phyloP scores from a whole-genome alignment of 2,888 invertebrate species.

The Lepetodrilus schrolli region DNA sequence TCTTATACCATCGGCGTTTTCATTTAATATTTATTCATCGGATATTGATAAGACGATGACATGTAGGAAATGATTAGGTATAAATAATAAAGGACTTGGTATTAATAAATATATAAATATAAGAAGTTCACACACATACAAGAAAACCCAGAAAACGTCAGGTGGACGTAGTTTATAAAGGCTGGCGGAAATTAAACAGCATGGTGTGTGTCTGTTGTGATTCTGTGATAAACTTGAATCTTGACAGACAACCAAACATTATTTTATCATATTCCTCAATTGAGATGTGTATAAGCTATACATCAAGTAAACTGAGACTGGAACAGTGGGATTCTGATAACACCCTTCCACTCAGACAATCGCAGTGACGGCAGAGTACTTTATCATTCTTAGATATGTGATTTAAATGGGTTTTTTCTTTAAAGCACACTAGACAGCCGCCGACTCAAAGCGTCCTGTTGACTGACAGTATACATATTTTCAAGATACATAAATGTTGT shows the following conservation, averaged over 20 bases:
- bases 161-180: too few relatives aligned
- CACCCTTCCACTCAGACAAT: not conserved
- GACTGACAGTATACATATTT: not conserved
- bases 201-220: not conserved
- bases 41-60: too few relatives aligned
- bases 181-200: not conserved
- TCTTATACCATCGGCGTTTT: too few relatives aligned
- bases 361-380: not conserved
- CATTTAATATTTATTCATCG: too few relatives aligned
- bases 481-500: not conserved
- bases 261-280: not conserved
- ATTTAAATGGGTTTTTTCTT: not conserved
- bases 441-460: not conserved
- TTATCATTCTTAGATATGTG: not conserved
- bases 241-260: not conserved
- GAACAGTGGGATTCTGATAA: not conserved
- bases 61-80: too few relatives aligned
- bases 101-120: too few relatives aligned
- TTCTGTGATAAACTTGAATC: not conserved
- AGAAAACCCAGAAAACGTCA: too few relatives aligned
- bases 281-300: not conserved
- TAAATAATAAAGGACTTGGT: too few relatives aligned
- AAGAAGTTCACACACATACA: too few relatives aligned
- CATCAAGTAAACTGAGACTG: not conserved
- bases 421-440: not conserved